Conservation (phyloP, 2,888 invertebrate species). For the Mythimna lalbum region DNA sequence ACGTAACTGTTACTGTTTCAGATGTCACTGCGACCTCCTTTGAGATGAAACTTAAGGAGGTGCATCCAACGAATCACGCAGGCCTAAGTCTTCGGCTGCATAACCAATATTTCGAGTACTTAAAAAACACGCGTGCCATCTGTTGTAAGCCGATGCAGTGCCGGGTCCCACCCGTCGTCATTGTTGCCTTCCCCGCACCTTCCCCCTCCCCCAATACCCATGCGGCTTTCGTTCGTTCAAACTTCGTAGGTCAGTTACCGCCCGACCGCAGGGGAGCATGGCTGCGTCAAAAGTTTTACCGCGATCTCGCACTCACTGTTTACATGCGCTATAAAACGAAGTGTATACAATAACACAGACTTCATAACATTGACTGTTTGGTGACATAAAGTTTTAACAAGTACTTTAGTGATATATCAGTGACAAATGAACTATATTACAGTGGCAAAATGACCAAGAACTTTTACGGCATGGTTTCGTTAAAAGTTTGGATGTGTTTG, state of each 20-base stretch:
- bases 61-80: constrained; percentile 86
- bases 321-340: constrained; percentile 86
- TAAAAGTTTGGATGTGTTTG: constrained; percentile 90
- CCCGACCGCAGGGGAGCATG: constrained; percentile 90
- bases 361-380: constrained; percentile 77
- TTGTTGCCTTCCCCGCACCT: constrained; percentile 77
- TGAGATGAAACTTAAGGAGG: constrained; percentile 86
- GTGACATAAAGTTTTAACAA: constrained; percentile 80
- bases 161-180: constrained; percentile 85
- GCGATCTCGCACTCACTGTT: constrained; percentile 87
- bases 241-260: constrained; percentile 92
- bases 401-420: constrained; percentile 78
- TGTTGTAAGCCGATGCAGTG: constrained; percentile 89
- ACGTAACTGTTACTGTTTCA: constrained; percentile 73
- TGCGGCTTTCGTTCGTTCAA: constrained; percentile 90
- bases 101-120: constrained; percentile 88
- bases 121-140: constrained; percentile 90
- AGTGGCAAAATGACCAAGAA: constrained; percentile 85
- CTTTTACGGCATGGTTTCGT: constrained; percentile 88
- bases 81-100: constrained; percentile 85
- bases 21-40: constrained; percentile 84
- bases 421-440: constrained; percentile 87
- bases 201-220: constrained; percentile 82
- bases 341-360: constrained; percentile 80
- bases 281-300: constrained; percentile 89